Base-by-base conservation (phyloP, 1,140 invertebrate species). In the Zophobas atratus region DNA sequence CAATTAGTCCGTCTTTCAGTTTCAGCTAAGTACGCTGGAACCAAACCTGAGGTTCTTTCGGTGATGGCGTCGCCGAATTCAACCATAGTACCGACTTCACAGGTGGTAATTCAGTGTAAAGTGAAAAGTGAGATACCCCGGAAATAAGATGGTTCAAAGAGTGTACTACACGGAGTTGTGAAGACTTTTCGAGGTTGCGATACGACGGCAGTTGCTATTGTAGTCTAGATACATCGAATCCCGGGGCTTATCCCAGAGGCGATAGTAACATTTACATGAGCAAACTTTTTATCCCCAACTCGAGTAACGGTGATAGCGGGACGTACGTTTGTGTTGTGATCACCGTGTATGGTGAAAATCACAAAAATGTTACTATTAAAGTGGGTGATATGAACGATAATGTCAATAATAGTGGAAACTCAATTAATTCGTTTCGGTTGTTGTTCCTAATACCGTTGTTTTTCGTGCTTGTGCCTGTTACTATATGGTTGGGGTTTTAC, bases 111-210 rank as follows among this genome's bases (percentile, higher is more conserved):
- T 5, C 82, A 83, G 32, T 85, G 84, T 55, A 85, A 83, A 53
- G 83, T 84, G 0, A 81, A 76, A 34, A 84, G 83, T 56, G 57
- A 60, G 46, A 78, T 77, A 35, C 81, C 81, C 82, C 82, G 0
- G 80, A 75, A 35, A 82, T 86, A 33, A 79, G 81, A 20, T 86
- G 85, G 85, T 84, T 85, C 67, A 85, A 84, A 77, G 80, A 81
- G 60, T 83, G 83, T 53, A 82, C 75, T 41, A 79, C 60, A 5
- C 77, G 76, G 0, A 82, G 78, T 49, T 84, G 82, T 70, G 82
- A 84, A 20, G 75, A 20, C 20, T 20, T 20, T 20, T 20, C 20
- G 20, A 20, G 20, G 20, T 20, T 84, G 33, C 75, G 80, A 53
- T 82, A 81, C 41, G 72, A 79, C 38, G 75, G 78, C 33, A 79